A percentile compares a stretch with the other conserved stretches of the same genome.
Evolutionary conservation across 2,888 invertebrate species (phyloP).

Genomic region (Mechanitis messenoides): DNA sequence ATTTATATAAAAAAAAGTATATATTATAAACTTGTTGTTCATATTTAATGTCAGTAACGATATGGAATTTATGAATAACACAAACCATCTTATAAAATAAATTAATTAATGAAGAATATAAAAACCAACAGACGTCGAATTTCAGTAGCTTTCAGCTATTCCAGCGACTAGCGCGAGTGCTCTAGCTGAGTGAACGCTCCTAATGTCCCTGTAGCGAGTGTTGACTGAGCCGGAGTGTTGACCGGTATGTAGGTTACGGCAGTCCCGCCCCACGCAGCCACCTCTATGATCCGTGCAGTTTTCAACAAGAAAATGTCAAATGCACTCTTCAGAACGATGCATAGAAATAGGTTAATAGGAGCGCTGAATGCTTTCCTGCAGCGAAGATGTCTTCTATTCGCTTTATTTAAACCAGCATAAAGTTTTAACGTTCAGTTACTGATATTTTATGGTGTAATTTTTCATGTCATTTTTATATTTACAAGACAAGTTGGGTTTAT

Average conservation of each 20-base stretch:
- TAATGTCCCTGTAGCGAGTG: constrained; percentile 76
- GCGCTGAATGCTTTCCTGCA: constrained; percentile 29
- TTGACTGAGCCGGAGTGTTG: constrained; percentile 77
- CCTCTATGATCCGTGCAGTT: constrained; percentile 69
- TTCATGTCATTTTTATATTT: too few relatives aligned
- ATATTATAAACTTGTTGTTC: too few relatives aligned
- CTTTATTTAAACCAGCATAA: constrained; percentile 1
- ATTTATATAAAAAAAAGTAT: too few relatives aligned
- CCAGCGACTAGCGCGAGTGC: constrained; percentile 42
- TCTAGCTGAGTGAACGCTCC: constrained; percentile 56
- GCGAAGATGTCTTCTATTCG: constrained; percentile 22
- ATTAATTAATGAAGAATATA: too few relatives aligned
- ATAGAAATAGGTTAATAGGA: constrained; percentile 41
- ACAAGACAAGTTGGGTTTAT: not conserved
- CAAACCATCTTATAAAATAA: too few relatives aligned
- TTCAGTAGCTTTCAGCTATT: constrained; percentile 5
- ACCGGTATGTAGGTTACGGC: constrained; percentile 76
- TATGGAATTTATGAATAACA: constrained; percentile 4
- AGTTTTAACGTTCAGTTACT: not conserved
- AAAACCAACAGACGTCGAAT: not conserved
- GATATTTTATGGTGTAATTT: not conserved
- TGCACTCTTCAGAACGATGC: constrained; percentile 43
- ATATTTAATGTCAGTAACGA: not conserved
- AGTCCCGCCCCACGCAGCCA: constrained; percentile 54
- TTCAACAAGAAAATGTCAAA: constrained; percentile 67